phyloP scores from a whole-genome alignment of 2,888 invertebrate species.

The Sicus ferrugineus region DNA sequence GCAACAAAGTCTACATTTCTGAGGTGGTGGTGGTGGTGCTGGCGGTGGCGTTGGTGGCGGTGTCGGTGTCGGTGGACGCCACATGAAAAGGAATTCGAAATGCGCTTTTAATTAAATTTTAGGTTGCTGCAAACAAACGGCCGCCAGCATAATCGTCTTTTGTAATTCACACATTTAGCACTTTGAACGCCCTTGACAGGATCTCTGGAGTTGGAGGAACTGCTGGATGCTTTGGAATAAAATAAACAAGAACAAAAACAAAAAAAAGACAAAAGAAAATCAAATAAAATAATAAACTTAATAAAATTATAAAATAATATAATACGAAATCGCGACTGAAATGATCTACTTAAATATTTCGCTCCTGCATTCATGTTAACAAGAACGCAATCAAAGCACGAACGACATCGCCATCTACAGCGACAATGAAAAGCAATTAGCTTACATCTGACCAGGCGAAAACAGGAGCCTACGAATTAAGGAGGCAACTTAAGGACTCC shows the following conservation, averaged over 20 bases:
- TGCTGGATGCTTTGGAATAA: too few species aligned
- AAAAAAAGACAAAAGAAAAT: too few species aligned
- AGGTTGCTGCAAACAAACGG: not conserved
- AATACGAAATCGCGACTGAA: too few species aligned
- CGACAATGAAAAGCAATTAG: too few species aligned
- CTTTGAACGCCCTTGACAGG: not conserved
- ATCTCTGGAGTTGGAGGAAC: not conserved
- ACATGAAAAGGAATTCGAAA: not conserved
- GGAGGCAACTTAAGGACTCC: too few species aligned
- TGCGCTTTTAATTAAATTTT: slow-evolving; percentile 3
- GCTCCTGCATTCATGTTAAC: not conserved
- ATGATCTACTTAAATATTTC: too few species aligned
- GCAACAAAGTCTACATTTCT: not conserved
- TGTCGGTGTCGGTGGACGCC: not conserved
- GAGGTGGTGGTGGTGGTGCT: not conserved
- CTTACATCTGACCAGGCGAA: too few species aligned
- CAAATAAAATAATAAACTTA: too few species aligned
- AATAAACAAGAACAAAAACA: too few species aligned
- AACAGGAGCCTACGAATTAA: too few species aligned
- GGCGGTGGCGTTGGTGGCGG: not conserved
- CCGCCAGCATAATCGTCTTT: not conserved
- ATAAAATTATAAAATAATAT: too few species aligned
- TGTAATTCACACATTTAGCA: not conserved
- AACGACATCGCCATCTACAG: not conserved
- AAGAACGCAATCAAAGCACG: not conserved